Evolutionary conservation across 2,888 invertebrate species (phyloP).

Genomic region (Meganola albula): DNA sequence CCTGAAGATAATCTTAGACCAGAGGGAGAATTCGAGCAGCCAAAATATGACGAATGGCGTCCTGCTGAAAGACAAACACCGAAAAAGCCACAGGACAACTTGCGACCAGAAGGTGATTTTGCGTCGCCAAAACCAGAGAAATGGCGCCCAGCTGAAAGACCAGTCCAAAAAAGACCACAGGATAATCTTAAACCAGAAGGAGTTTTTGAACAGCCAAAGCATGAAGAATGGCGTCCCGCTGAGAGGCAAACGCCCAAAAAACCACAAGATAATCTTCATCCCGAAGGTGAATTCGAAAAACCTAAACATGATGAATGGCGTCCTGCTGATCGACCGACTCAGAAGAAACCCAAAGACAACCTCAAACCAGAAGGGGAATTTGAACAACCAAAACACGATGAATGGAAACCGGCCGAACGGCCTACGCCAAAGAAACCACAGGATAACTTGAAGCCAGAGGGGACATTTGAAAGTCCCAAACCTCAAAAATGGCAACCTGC

Average conservation of each 20-base stretch:
- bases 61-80: conserved; percentile 55
- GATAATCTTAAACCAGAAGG: conserved; percentile 77
- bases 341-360: conserved; percentile 49
- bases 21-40: conserved; percentile 38
- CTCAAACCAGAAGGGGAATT: conserved; percentile 75
- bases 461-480: conserved; percentile 58
- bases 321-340: conserved; percentile 45
- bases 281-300: conserved; percentile 62
- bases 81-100: conserved; percentile 67
- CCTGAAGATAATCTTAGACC: conserved; percentile 64
- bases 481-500: conserved; percentile 49
- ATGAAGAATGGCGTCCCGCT: conserved; percentile 46
- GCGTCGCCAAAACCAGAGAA: conserved; percentile 53
- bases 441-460: conserved; percentile 76
- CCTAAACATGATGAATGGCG: conserved; percentile 53
- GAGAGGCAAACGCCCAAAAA: conserved; percentile 70
- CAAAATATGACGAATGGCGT: conserved; percentile 50
- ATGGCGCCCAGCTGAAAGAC: conserved; percentile 64
- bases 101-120: conserved; percentile 74
- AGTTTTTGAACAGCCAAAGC: conserved; percentile 40
- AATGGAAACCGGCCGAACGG: conserved; percentile 49
- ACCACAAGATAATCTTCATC: conserved; percentile 44
- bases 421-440: conserved; percentile 50
- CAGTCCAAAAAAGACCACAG: conserved; percentile 43
- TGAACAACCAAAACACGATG: conserved; percentile 53